phyloP scores from a whole-genome alignment of 2,113 vertebrate species.

The Echinops telfairi region DNA sequence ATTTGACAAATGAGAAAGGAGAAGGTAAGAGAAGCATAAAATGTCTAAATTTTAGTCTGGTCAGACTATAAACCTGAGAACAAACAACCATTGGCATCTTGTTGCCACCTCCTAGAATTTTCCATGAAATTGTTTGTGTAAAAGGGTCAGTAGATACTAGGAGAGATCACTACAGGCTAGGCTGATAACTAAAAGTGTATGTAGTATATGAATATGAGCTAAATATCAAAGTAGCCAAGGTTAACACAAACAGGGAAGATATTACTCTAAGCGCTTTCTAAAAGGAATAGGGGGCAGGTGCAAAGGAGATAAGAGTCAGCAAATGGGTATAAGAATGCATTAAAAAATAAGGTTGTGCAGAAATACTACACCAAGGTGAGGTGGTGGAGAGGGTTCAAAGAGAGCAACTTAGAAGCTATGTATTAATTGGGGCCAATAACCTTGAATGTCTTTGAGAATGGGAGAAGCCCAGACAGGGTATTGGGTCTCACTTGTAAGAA shows the following conservation, averaged over 20 bases:
- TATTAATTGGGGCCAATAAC: background rate
- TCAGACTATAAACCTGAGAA: background rate
- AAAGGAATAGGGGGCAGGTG: background rate
- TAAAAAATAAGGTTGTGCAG: background rate
- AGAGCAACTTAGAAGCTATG: background rate
- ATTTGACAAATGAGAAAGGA: background rate
- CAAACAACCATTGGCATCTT: background rate
- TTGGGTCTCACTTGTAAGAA: background rate
- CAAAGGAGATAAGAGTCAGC: background rate
- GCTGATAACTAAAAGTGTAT: conserved; percentile 3
- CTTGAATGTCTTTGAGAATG: background rate
- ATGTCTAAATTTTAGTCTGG: background rate
- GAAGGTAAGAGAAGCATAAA: background rate
- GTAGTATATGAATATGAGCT: background rate
- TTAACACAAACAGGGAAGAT: background rate
- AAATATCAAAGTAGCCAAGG: background rate
- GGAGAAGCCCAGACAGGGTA: background rate
- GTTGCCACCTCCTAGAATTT: background rate
- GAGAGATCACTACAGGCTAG: background rate
- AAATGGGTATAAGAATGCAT: conserved; percentile 5
- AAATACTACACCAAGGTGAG: background rate
- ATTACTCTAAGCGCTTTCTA: background rate
- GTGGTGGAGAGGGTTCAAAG: background rate
- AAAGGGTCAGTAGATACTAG: background rate
- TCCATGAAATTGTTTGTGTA: background rate